These are phyloP conservation scores for Globodera ellingtonae DNA, from an alignment of 1,140 invertebrate genomes.

Conservation along the genomic window DNA sequence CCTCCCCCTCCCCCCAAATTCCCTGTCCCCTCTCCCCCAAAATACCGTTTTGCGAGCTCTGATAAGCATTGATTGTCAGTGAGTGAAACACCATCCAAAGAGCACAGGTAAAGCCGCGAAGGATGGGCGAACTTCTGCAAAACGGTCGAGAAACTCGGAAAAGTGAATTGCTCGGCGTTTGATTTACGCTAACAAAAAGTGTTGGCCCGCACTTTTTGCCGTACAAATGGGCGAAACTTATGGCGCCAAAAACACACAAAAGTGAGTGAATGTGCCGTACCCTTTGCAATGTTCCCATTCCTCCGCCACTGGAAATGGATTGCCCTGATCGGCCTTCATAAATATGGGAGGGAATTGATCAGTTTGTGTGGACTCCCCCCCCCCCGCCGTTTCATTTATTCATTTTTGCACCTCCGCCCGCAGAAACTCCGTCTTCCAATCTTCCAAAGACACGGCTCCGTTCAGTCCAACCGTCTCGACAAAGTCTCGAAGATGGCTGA, in stretches of 20 bases:
- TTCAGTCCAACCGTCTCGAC: slow-evolving; percentile 40
- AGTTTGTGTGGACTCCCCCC: no score
- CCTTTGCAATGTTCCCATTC: slow-evolving; percentile 83
- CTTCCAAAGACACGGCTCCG: slow-evolving; percentile 45
- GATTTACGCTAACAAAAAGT: no score
- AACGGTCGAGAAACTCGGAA: neutral
- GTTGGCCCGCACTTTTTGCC: no score
- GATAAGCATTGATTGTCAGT: slow-evolving; percentile 78
- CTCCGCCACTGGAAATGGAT: slow-evolving; percentile 66
- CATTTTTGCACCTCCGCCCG: slow-evolving; percentile 60
- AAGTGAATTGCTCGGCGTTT: no score
- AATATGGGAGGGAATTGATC: slow-evolving; percentile 8
- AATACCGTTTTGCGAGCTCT: slow-evolving; percentile 65
- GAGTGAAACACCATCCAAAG: slow-evolving; percentile 95
- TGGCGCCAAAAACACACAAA: no score
- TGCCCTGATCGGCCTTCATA: slow-evolving; percentile 50
- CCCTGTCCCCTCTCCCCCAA: neutral
- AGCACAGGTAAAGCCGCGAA: slow-evolving; percentile 89
- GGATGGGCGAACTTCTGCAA: slow-evolving; percentile 71
- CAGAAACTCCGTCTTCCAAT: slow-evolving; percentile 58
- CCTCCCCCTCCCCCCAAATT: neutral
- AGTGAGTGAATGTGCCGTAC: neutral
- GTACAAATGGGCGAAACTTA: no score
- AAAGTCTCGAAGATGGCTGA: slow-evolving; percentile 59
- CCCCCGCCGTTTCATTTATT: no score